Evolutionary conservation across 2,113 vertebrate species (phyloP), one percentile per base, ranked within the genome.

Genomic region (Beaufortia kweichowensis): DNA sequence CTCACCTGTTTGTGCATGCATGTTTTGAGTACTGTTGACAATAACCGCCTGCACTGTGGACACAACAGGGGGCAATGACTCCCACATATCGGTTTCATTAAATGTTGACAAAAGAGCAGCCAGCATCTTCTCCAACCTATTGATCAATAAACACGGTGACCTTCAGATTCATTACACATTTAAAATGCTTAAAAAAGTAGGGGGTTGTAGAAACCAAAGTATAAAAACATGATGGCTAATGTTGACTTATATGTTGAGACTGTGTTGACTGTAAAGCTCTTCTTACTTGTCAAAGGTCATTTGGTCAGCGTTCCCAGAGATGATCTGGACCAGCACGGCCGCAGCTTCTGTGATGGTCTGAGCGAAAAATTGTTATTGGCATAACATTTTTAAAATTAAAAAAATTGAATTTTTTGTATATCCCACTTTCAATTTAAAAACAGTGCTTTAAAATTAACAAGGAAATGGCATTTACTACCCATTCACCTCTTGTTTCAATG

Each of bases 261-360:
- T 50, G 48, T 53, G 48, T 19, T 21, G 19, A 53, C 48, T n/a
- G 19, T n/a, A 8, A 17, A 5, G 12, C 43, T 15, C n/a, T 46
- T 46, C 79, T 17, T 85, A 92, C 92, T 77, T 87, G 26, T 85
- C 19, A 90, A 91, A 92, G 6, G 83, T 90, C 28, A 67, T 24
- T 55, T 87, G 69, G 72, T 90, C 71, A 23, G 85, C 85, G 2
- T 68, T 43, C 2, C 83, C 84, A 11, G 72, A 86, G 28, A 90
- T 41, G 62, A 93, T 28, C 61, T 89, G 79, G 46, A 87, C 33
- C 56, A 93, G 66, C n/a, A 87, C 26, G 1, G 79, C 76, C 43
- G 73, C 43, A 11, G 87, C 69, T 11, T 88, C 69, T 23, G 26
- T 63, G 33, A 91, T 56, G 19, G 3, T 23, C 10, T 77, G 70